phyloP scores from a whole-genome alignment of 2,113 vertebrate species.

The Uria aalge region DNA sequence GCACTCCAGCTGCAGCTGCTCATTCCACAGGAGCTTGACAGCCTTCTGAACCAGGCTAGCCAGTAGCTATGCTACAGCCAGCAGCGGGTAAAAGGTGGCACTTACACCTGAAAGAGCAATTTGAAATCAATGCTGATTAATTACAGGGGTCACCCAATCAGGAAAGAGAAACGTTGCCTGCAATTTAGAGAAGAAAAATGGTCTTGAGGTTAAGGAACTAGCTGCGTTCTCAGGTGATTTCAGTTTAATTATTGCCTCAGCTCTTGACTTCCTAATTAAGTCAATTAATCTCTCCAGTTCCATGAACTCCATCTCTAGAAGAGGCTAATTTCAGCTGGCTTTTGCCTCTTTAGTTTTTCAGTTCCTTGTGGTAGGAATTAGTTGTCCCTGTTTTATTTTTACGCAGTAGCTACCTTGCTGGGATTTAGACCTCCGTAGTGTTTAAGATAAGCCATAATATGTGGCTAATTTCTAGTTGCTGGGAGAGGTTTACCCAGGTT shows the following conservation, averaged over 20 bases:
- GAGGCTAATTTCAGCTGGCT: constrained; percentile 50
- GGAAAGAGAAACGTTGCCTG: not conserved
- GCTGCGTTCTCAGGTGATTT: constrained; percentile 29
- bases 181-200: constrained; percentile 42
- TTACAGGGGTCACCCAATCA: constrained; percentile 7
- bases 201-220: constrained; percentile 36
- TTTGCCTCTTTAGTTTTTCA: not conserved
- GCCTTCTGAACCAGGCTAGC: not conserved
- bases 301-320: constrained; percentile 12
- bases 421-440: not conserved
- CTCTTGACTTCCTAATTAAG: constrained; percentile 61
- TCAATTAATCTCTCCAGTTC: constrained; percentile 57
- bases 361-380: not conserved
- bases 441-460: not conserved
- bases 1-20: constrained; percentile 44
- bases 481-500: not conserved
- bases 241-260: constrained; percentile 58
- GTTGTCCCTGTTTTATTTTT: not conserved
- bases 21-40: not conserved
- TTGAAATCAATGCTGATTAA: constrained; percentile 49
- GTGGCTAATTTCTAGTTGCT: not conserved
- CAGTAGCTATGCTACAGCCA: not conserved
- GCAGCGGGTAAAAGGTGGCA: not conserved
- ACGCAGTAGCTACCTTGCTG: not conserved
- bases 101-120: not conserved